Evolutionary conservation across 2,113 vertebrate species (phyloP), one percentile per base, ranked within the genome.

Genomic region (Cygnus buccinator): DNA sequence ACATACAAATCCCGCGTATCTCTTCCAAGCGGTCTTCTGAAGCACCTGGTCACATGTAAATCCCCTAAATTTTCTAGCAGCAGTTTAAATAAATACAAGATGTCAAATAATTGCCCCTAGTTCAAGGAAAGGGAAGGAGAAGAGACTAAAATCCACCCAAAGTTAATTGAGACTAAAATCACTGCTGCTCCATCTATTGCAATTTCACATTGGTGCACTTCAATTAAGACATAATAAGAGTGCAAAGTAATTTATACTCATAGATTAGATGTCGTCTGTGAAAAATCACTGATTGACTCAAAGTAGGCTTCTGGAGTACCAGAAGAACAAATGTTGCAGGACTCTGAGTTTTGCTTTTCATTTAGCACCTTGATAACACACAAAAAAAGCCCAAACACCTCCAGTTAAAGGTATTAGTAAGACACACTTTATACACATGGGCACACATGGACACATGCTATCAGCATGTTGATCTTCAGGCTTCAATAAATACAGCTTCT

Each of bases 181-280:
- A 95, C 97, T 96, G 92, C 94, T 95, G 95, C n/a, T 88, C 95
- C 93, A 97, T 98, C 96, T 96, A 91, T 81, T 94, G 95, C 95
- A 98, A 98, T 98, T 98, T 98, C 97, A 98, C 97, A 95, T 97
- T 97, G 97, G 95, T 97, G 97, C 96, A 95, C 96, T 98, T 98
- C 98, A 98, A 98, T 98, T 98, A 98, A 98, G 97, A 97, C 97
- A 97, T 98, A 98, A 97, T 98, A 98, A 94, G 97, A 97, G 93
- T 96, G 96, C 94, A 98, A 97, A 98, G 98, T 98, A 98, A 98
- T 98, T 98, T 98, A 98, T 97, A 98, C 92, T 97, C 98, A 98
- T 97, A 97, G 98, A 98, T 98, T 98, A 98, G 97, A 97, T 98
- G 98, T 97, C 96, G 1, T 63, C 92, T 93, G 92, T 98, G 98